Evolutionary conservation across 2,797 vertebrate genomes (phyloP), one percentile per base, ranked within the genome.

Genomic region (Sebastes hubbsi): DNA sequence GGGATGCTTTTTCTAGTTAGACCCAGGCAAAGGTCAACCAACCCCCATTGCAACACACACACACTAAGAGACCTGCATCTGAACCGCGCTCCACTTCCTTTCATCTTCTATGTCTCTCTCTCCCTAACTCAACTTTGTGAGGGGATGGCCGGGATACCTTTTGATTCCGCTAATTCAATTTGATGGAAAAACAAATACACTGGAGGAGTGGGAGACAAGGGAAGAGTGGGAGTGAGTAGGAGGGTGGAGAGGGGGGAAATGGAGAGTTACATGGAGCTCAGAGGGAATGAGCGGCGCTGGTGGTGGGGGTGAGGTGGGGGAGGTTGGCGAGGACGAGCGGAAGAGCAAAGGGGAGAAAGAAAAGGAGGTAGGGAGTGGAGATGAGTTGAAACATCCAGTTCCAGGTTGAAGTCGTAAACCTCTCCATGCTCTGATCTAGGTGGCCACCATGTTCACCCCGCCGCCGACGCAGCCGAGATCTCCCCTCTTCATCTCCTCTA

Each of bases 141-240:
- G 93, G 93, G 91, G 91, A 94, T 88, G 87, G 90, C 90, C 83
- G 84, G 89, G 82, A 93, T 95, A 96, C 94, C 95, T 96, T 96
- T 96, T 96, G 96, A 96, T 96, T 96, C 90, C 30, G 67, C 95
- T 96, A 96, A 96, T 95, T 96, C 94, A 95, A 96, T 96, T 96
- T 96, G 90, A 95, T 95, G 92, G 90, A 94, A 96, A 96, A 96
- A 96, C 95, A 96, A 96, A 96, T 95, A 95, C 85, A 87, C 88
- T 80, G 86, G 90, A 87, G 91, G 91, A 93, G 90, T 81, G 75
- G 83, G 89, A 92, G 92, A 90, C 86, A 81, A 91, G 92, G 73
- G 76, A 84, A 79, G 90, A 91, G 91, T 91, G 89, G 93, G 93
- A 94, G 92, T 91, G 38, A 76, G 24, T 24, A 38, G 32, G 49